A percentile compares a stretch with the other conserved stretches of the same genome.
Conservation (phyloP, 2,797 vertebrate species). For the Acropternis orthonyx region DNA sequence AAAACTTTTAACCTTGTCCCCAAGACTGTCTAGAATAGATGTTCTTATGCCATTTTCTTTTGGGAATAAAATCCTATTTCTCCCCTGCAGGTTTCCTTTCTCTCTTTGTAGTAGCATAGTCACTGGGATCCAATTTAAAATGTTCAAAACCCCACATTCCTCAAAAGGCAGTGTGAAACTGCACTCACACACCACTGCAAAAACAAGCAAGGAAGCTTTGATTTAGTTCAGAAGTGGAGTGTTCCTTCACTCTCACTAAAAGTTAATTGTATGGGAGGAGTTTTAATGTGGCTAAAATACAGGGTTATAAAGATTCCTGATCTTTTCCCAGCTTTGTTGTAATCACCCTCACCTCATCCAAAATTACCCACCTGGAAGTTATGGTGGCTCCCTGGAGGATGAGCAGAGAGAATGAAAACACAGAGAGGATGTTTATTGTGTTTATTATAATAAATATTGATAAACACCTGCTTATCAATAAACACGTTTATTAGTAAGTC, state of each 20-base stretch:
- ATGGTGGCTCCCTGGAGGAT: neutral
- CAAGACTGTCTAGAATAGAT: neutral
- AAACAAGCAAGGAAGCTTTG: neutral
- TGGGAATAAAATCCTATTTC: slow-evolving; percentile 26
- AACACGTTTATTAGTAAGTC: neutral
- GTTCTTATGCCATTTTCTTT: neutral
- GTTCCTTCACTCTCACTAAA: neutral
- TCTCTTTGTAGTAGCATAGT: slow-evolving; percentile 4
- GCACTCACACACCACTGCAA: neutral
- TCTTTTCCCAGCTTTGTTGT: neutral
- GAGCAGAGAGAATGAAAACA: neutral
- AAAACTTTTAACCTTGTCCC: slow-evolving; percentile 8
- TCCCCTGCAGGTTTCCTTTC: slow-evolving; percentile 30
- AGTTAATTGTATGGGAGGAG: neutral
- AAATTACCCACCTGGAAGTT: neutral
- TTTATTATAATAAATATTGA: neutral
- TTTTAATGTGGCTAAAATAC: neutral
- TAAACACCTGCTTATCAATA: neutral
- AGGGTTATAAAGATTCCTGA: neutral
- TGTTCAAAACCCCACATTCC: slow-evolving; percentile 14
- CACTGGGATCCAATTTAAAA: slow-evolving; percentile 17
- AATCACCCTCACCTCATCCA: neutral
- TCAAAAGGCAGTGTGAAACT: neutral
- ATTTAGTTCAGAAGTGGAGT: neutral
- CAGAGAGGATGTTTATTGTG: neutral